These are phyloP conservation scores for Callionymus lyra DNA, from an alignment of 2,113 vertebrate genomes.

Conservation along the genomic window DNA sequence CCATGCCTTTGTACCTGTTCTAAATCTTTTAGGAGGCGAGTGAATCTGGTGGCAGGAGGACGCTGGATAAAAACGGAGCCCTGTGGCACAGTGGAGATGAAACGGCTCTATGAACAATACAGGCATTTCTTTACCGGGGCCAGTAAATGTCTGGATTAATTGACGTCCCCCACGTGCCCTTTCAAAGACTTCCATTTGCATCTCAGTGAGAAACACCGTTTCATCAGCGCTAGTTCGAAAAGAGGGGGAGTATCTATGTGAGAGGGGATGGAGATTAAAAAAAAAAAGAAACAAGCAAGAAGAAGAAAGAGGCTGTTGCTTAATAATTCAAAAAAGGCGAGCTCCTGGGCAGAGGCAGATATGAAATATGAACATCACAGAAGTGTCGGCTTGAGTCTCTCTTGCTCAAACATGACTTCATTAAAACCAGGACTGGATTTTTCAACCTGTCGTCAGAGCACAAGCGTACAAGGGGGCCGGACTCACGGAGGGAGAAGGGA, in stretches of 20 bases:
- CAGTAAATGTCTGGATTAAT: slow-evolving; percentile 49
- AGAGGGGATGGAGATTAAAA: slow-evolving; percentile 7
- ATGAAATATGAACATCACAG: slow-evolving; percentile 62
- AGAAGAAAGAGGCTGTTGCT: slow-evolving; percentile 49
- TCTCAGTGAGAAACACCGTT: slow-evolving; percentile 38
- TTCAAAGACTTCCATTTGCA: slow-evolving; percentile 59
- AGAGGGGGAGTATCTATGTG: neutral
- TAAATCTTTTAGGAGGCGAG: slow-evolving; percentile 36
- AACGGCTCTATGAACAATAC: slow-evolving; percentile 37
- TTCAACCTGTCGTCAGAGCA: slow-evolving; percentile 22
- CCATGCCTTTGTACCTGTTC: slow-evolving; percentile 29
- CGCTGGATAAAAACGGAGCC: slow-evolving; percentile 38
- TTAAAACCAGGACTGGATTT: slow-evolving; percentile 42
- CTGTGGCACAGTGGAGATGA: slow-evolving; percentile 39
- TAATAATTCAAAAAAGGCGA: slow-evolving; percentile 61
- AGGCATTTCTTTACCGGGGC: slow-evolving; percentile 14
- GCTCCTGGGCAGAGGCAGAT: slow-evolving; percentile 57
- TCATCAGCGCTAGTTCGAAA: slow-evolving; percentile 34
- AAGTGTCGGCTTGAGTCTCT: slow-evolving; percentile 48
- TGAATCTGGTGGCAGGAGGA: slow-evolving; percentile 26
- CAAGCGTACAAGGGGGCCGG: slow-evolving; percentile 16
- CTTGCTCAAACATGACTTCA: slow-evolving; percentile 43
- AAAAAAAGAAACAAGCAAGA: slow-evolving; percentile 21
- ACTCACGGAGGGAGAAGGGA: slow-evolving; percentile 15
- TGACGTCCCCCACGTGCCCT: slow-evolving; percentile 41